These are phyloP conservation scores for Yponomeuta plumbellus DNA, from an alignment of 2,888 invertebrate genomes.

Conservation along the genomic window DNA sequence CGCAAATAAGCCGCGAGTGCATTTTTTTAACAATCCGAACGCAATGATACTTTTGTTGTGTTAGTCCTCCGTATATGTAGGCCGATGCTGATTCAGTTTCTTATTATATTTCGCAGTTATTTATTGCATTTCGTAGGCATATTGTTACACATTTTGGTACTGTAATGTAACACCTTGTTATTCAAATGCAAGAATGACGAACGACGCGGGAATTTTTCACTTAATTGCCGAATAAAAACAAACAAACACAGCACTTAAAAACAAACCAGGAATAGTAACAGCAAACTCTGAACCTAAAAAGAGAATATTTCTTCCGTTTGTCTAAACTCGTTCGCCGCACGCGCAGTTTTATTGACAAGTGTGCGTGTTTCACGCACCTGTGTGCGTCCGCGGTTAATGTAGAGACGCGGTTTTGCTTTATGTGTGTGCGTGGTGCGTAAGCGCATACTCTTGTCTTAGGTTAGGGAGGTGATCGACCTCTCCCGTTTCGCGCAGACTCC, in stretches of 20 bases:
- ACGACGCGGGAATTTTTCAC: too few species aligned
- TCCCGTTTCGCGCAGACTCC: constrained; percentile 63
- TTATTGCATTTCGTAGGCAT: background rate
- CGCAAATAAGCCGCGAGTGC: constrained; percentile 24
- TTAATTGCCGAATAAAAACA: too few species aligned
- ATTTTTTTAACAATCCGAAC: background rate
- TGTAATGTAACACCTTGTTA: background rate
- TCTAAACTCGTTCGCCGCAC: constrained; percentile 73
- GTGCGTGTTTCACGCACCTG: constrained; percentile 24
- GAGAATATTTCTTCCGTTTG: constrained; percentile 75
- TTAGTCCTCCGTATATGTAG: background rate
- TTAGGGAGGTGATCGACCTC: constrained; percentile 76
- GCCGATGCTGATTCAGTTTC: constrained; percentile 12
- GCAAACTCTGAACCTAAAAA: constrained; percentile 64
- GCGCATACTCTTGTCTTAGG: constrained; percentile 71
- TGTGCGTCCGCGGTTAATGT: constrained; percentile 28
- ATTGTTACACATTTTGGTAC: background rate
- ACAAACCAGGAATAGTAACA: constrained; percentile 35
- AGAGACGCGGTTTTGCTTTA: constrained; percentile 27
- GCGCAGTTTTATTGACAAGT: constrained; percentile 38
- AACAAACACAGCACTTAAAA: constrained; percentile 5
- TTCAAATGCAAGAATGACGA: too few species aligned
- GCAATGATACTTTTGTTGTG: constrained; percentile 10
- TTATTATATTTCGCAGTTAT: background rate
- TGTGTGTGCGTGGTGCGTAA: constrained; percentile 56